Evolutionary conservation across 2,113 vertebrate genomes (phyloP).

Genomic region (Peromyscus leucopus): DNA sequence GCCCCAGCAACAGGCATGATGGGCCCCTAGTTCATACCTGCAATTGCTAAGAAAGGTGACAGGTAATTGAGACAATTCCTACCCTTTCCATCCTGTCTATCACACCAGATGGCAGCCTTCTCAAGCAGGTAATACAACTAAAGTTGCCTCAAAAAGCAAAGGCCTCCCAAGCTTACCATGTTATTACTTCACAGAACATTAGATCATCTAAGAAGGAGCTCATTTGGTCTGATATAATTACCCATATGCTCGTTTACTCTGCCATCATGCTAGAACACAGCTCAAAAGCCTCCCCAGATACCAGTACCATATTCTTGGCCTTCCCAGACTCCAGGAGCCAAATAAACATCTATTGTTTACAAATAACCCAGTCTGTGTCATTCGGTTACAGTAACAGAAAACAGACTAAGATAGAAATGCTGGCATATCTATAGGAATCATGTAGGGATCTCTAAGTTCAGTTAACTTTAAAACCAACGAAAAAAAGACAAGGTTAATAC

Average conservation of each 20-base stretch:
- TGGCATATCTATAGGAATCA: neutral
- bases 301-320: neutral
- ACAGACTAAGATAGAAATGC: neutral
- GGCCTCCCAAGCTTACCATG: neutral
- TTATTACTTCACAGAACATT: accelerated
- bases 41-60: accelerated
- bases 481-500: neutral
- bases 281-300: too few species aligned
- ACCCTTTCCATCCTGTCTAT: neutral
- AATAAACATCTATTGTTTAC: neutral
- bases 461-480: neutral
- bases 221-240: neutral
- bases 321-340: neutral
- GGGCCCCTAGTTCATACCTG: accelerated
- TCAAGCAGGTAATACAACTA: neutral
- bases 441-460: neutral
- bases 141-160: neutral
- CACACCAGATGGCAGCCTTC: neutral
- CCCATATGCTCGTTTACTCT: neutral
- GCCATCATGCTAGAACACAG: neutral
- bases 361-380: neutral
- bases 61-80: too few species aligned
- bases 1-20: accelerated
- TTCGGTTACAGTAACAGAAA: neutral
- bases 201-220: neutral